phyloP scores from a whole-genome alignment of 2,888 invertebrate genomes.

The Phaedon cochleariae region DNA sequence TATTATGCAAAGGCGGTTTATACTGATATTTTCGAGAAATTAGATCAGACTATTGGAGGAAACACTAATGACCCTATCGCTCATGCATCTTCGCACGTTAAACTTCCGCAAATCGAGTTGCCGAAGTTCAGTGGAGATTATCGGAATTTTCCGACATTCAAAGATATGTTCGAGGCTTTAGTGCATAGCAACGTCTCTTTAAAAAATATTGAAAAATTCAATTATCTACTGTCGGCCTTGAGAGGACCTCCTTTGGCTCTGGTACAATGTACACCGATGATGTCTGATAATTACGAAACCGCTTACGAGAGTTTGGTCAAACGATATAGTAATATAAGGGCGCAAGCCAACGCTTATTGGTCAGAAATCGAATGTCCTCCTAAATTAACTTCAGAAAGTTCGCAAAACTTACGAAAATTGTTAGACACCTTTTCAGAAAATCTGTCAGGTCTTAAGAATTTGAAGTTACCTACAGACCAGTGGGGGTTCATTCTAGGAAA shows the following conservation, averaged over 20 bases:
- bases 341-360: neutral
- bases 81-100: neutral
- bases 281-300: neutral
- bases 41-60: neutral
- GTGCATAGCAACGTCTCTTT: neutral
- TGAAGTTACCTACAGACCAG: neutral
- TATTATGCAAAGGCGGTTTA: neutral
- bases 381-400: neutral
- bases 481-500: neutral
- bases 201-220: conserved; percentile 2
- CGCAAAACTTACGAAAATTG: neutral
- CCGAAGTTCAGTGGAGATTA: neutral
- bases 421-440: conserved; percentile 5
- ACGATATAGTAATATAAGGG: neutral
- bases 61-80: no score
- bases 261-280: neutral
- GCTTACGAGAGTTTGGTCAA: neutral
- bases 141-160: neutral
- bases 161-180: neutral
- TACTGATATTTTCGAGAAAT: neutral
- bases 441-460: neutral
- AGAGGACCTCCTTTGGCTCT: neutral
- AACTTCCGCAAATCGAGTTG: neutral
- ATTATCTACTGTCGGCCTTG: neutral
- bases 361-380: neutral